Base-by-base conservation (phyloP, 1,140 invertebrate species). In the Schlechtendalia chinensis region DNA sequence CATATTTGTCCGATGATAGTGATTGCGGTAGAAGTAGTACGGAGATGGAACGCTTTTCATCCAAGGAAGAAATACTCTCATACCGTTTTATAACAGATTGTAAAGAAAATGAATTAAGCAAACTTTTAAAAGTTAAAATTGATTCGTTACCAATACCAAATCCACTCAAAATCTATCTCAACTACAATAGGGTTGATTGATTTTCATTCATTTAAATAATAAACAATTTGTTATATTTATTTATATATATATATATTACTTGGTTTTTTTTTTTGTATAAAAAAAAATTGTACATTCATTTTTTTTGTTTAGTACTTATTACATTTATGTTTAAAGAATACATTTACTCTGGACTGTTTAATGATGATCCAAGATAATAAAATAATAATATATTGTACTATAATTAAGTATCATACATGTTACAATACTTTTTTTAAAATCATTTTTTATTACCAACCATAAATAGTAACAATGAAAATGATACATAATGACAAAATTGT, bases 81-180 rank as follows among this genome's bases (percentile, higher is more conserved):
- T n/a, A n/a, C n/a, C n/a, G 10, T 22, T 77, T 59, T 39, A 16
- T 39, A 0, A 27, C 1, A 8, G 29, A 59, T 22, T 5, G 29
- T 12, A 77, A 77, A 45, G 32, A 59, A 17, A 77, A 59, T 27
- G 29, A 22, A 11, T 27, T 56, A 5, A 77, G 74, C n/a, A 45
- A 59, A 77, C 29, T 59, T 22, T 14, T 77, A 27, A 77, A 77
- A n/a, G 32, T 0, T 39, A 45, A 77, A 61, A 77, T 77, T 59
- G n/a, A 77, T 59, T 1, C 1, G 14, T 58, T 77, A 39, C 32
- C 29, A 45, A 12, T 77, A 58, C 74, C 74, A 17, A 1, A 8
- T 45, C 5, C 22, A 45, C 74, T 77, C 14, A 77, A 77, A 17
- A 1, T 0, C 17, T 77, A 59, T 45, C 32, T 77, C 4, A 77